Conservation (phyloP, 2,888 invertebrate species). For the Scaptomyza reducta region DNA sequence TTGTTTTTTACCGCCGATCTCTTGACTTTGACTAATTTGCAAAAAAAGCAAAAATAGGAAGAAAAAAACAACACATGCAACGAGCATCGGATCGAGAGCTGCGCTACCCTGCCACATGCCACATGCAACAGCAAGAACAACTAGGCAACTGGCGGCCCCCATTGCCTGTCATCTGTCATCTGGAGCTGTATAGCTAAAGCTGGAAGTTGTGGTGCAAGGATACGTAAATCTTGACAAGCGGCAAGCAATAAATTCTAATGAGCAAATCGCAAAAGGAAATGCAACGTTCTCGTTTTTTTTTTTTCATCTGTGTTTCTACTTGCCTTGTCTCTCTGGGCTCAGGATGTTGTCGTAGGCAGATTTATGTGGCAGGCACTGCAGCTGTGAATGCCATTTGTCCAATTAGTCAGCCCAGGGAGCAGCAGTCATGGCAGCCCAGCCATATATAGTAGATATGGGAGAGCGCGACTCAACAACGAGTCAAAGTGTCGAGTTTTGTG, state of each 20-base stretch:
- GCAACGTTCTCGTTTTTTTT: conserved; percentile 53
- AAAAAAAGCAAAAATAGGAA: conserved; percentile 29
- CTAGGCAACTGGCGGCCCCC: conserved; percentile 31
- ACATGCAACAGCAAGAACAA: conserved; percentile 16
- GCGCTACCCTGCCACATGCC: conserved; percentile 28
- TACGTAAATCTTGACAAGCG: conserved; percentile 81
- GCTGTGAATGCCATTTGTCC: conserved; percentile 78
- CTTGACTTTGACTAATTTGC: conserved; percentile 79
- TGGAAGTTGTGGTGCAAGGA: conserved; percentile 63
- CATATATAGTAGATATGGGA: not conserved
- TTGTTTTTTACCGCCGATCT: conserved; percentile 69
- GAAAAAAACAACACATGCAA: conserved; percentile 14
- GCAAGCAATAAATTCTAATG: conserved; percentile 81
- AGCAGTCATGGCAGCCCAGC: not conserved
- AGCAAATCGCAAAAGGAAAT: conserved; percentile 77
- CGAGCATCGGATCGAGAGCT: conserved; percentile 21
- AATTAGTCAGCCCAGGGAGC: conserved; percentile 64
- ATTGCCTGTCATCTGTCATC: conserved; percentile 75
- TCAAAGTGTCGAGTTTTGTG: conserved; percentile 3
- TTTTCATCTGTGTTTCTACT: conserved; percentile 1
- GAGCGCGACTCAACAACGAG: not conserved
- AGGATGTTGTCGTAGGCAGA: conserved; percentile 71
- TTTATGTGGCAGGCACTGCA: conserved; percentile 65
- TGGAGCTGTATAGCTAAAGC: conserved; percentile 44
- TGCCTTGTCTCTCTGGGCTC: conserved; percentile 32